phyloP scores from a whole-genome alignment of 2,797 vertebrate species.

The Gallinago stenura region DNA sequence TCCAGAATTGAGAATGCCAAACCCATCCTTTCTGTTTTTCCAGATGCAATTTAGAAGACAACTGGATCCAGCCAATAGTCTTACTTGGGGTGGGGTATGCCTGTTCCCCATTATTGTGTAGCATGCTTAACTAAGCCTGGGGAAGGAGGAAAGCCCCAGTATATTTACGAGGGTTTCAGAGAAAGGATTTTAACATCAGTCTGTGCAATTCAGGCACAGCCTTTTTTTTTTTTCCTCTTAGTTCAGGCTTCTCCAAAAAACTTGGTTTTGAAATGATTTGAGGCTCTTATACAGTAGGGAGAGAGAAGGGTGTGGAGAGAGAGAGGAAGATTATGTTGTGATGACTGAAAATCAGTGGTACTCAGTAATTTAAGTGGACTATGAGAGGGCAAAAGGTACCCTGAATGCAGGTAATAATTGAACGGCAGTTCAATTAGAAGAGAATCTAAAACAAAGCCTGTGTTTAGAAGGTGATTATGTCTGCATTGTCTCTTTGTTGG shows the following conservation, averaged over 20 bases:
- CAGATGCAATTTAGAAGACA: not conserved
- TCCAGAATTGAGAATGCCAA: not conserved
- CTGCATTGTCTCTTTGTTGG: not conserved
- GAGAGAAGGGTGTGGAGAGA: no score
- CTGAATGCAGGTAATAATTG: not conserved
- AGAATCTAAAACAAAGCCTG: not conserved
- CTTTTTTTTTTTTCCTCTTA: not conserved
- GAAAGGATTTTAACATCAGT: not conserved
- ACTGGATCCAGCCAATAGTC: not conserved
- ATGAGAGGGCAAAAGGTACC: not conserved
- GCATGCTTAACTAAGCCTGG: not conserved
- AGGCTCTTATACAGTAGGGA: not conserved
- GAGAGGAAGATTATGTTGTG: not conserved
- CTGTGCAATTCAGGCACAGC: not conserved
- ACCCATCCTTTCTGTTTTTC: not conserved
- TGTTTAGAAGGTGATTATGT: not conserved
- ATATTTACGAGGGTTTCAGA: not conserved
- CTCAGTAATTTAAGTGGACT: not conserved
- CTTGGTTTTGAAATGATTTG: not conserved
- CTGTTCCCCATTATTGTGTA: not conserved
- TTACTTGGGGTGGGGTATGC: not conserved
- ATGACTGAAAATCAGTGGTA: not conserved
- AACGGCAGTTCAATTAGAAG: not conserved
- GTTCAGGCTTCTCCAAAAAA: not conserved
- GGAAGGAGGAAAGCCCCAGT: not conserved